Conservation (phyloP, 2,113 vertebrate genomes). For the Monarcha castaneiventris region DNA sequence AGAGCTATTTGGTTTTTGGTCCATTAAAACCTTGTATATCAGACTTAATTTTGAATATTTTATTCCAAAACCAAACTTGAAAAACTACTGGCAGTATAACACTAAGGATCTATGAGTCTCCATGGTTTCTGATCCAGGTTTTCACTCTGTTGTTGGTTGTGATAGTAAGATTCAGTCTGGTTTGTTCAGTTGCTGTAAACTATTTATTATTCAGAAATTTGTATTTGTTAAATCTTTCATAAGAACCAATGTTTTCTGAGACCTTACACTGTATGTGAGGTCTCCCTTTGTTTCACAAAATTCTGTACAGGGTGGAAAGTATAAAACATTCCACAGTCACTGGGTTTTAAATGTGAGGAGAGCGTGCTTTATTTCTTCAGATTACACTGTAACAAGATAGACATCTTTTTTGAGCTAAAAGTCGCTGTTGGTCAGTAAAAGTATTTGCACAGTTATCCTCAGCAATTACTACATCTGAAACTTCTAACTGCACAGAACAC, state of each 20-base stretch:
- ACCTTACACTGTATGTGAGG: fast-evolving
- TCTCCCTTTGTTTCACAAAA: neutral
- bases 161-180: neutral
- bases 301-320: neutral
- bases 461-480: neutral
- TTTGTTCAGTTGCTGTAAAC: neutral
- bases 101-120: neutral
- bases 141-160: neutral
- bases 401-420: neutral
- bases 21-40: neutral
- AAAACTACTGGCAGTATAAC: neutral
- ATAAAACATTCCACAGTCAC: neutral
- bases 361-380: neutral
- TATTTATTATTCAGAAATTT: neutral
- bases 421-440: neutral
- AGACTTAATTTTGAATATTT: neutral
- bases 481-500: neutral
- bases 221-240: fast-evolving
- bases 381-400: neutral
- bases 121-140: neutral
- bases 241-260: neutral
- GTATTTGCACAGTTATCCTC: neutral
- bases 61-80: neutral
- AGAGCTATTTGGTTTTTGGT: neutral
- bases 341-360: neutral